Conservation (phyloP, 2,797 vertebrate genomes). For the Phaenicophaeus curvirostris region DNA sequence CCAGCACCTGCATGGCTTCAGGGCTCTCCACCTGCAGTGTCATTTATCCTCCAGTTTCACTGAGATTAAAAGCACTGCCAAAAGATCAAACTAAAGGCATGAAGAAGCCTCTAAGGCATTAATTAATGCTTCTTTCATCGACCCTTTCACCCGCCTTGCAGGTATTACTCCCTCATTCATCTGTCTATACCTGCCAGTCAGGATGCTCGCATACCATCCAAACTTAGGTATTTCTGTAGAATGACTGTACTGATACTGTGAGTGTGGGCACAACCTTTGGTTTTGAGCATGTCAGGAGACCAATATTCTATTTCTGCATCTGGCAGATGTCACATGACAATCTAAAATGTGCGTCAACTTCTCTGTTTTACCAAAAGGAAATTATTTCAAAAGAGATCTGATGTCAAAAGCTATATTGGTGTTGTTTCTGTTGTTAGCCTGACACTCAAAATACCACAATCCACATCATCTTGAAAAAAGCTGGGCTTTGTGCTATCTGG, state of each 20-base stretch:
- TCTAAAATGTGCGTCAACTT: not conserved
- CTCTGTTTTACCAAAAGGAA: not conserved
- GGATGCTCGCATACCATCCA: not conserved
- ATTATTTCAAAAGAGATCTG: not conserved
- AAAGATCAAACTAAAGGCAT: constrained; percentile 8
- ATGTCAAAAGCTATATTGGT: not conserved
- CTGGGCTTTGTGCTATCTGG: rapidly evolving
- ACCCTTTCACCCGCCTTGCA: not conserved
- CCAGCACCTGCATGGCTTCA: not conserved
- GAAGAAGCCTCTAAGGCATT: not conserved
- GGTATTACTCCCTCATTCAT: not conserved
- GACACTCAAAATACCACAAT: rapidly evolving
- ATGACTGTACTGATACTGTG: not conserved
- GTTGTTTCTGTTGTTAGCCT: not conserved
- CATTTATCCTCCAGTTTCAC: not conserved
- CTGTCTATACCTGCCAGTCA: not conserved
- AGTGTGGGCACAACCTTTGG: not conserved
- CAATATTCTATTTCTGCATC: not conserved
- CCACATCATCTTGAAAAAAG: not conserved
- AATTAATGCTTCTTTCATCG: not conserved
- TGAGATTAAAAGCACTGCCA: constrained; percentile 7
- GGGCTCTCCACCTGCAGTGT: not conserved
- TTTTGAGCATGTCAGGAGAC: not conserved
- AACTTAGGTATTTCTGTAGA: not conserved
- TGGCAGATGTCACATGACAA: too few species aligned